Evolutionary conservation across 1,140 invertebrate genomes (phyloP).

Genomic region (Galendromus occidentalis): DNA sequence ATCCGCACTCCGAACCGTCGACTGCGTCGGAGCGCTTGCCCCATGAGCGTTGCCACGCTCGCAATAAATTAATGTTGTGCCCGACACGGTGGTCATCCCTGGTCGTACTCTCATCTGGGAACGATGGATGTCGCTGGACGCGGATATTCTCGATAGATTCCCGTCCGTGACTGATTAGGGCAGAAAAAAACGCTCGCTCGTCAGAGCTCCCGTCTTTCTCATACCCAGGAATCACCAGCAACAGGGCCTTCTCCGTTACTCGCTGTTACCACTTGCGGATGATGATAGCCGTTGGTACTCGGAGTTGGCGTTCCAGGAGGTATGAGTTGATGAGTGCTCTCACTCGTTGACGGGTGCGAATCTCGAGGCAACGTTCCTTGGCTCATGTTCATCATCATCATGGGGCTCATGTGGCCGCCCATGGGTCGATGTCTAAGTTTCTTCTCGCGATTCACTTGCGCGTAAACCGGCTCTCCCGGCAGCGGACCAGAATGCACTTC

Average conservation of each 20-base stretch:
- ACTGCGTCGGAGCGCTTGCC: no score
- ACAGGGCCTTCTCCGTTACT: neutral
- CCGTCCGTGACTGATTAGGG: no score
- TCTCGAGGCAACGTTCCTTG: neutral
- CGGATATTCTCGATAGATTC: no score
- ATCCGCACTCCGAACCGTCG: no score
- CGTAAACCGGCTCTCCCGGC: conserved; percentile 47
- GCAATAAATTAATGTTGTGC: no score
- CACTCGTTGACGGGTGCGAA: neutral
- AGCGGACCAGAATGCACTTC: neutral
- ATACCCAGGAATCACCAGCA: neutral
- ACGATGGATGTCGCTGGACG: neutral
- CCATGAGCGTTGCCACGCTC: no score
- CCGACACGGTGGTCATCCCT: no score
- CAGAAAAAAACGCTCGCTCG: neutral
- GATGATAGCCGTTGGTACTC: neutral
- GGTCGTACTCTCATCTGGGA: neutral
- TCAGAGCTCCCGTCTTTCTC: neutral
- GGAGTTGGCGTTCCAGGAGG: conserved; percentile 3
- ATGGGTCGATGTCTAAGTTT: conserved; percentile 26
- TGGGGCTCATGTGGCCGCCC: conserved; percentile 2
- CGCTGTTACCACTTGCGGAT: conserved; percentile 6
- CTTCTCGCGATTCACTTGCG: conserved; percentile 56
- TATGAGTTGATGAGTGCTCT: conserved; percentile 3
- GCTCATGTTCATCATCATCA: conserved; percentile 1